phyloP scores from a whole-genome alignment of 2,888 invertebrate genomes.

The Drosophila setosimentum region DNA sequence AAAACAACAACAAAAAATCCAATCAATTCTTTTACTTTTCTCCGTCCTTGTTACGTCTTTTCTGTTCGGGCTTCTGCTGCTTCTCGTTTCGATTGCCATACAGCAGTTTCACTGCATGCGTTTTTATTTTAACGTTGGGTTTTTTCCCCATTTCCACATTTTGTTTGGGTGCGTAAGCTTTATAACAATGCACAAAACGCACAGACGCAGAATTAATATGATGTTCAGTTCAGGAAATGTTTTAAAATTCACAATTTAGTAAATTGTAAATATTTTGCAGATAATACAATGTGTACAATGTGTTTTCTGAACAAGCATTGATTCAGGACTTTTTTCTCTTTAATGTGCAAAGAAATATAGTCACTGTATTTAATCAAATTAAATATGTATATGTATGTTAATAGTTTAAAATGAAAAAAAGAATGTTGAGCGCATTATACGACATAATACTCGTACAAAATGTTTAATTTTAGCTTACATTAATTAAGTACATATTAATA shows the following conservation, averaged over 20 bases:
- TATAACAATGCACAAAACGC: constrained; percentile 44
- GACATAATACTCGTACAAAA: constrained; percentile 63
- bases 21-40: constrained; percentile 31
- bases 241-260: constrained; percentile 65
- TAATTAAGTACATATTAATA: constrained; percentile 54
- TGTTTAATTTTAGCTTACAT: constrained; percentile 54
- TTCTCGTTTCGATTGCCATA: constrained; percentile 74
- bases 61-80: constrained; percentile 30
- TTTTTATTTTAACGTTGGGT: constrained; percentile 14
- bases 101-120: constrained; percentile 58
- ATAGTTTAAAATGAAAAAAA: constrained; percentile 33
- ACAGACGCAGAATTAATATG: constrained; percentile 26
- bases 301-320: constrained; percentile 55
- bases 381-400: constrained; percentile 68
- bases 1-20: constrained; percentile 43
- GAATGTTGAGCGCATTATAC: constrained; percentile 54
- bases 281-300: constrained; percentile 35
- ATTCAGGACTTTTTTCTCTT: constrained; percentile 66
- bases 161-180: constrained; percentile 60
- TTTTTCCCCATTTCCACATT: constrained; percentile 18
- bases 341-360: constrained; percentile 77
- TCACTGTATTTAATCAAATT: constrained; percentile 80
- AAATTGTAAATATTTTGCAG: constrained; percentile 73
- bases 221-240: constrained; percentile 52
- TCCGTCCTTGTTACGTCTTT: constrained; percentile 26